A percentile compares a stretch with the other conserved stretches of the same genome.
Evolutionary conservation across 2,113 vertebrate genomes (phyloP).

Genomic region (Podiceps cristatus): DNA sequence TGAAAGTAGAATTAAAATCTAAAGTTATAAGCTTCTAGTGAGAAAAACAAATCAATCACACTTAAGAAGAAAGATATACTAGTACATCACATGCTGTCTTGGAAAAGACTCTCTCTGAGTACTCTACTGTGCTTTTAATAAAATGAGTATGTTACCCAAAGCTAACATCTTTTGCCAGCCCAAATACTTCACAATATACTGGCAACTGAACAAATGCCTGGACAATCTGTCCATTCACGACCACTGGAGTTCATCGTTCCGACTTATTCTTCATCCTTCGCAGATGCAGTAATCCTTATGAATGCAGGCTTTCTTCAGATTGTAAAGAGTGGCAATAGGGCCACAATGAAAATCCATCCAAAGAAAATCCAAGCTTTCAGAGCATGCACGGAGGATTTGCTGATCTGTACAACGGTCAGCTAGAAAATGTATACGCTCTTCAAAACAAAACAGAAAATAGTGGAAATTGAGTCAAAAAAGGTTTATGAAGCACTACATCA

Average conservation of each 20-base stretch:
- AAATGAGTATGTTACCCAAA: neutral
- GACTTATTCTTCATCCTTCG: conserved; percentile 43
- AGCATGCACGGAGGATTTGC: neutral
- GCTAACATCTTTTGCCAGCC: conserved; percentile 29
- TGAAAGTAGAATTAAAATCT: neutral
- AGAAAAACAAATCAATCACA: neutral
- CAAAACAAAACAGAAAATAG: neutral
- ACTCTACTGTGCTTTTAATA: neutral
- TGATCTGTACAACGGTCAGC: neutral
- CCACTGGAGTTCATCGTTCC: conserved; percentile 57
- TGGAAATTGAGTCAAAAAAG: neutral
- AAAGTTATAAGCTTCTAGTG: neutral
- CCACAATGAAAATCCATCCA: conserved; percentile 5
- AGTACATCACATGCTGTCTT: neutral
- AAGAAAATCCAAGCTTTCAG: conserved; percentile 25
- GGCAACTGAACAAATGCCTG: neutral
- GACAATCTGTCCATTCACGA: conserved; percentile 60
- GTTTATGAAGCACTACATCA: neutral
- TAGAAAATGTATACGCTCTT: neutral
- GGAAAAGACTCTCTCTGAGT: neutral
- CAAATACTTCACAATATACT: conserved; percentile 43
- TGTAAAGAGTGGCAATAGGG: neutral
- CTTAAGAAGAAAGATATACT: neutral
- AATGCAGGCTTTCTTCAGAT: conserved; percentile 68
- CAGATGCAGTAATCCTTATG: conserved; percentile 66